Base-by-base conservation (phyloP, 2,888 invertebrate species). In the Eupithecia vulgata region DNA sequence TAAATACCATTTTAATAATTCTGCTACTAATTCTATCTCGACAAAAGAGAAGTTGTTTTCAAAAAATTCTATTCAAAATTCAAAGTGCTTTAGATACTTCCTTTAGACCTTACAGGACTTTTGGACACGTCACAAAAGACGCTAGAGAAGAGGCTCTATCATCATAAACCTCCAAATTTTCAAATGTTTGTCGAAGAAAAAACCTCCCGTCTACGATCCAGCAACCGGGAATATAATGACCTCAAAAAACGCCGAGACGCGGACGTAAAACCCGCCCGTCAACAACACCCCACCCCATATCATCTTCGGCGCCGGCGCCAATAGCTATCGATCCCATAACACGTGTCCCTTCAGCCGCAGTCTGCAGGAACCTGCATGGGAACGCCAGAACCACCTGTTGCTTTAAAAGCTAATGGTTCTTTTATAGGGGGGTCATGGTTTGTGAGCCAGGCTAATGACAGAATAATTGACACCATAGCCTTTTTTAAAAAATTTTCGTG, bases 301-400 rank as follows among this genome's bases (percentile, higher is more conserved):
- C 79, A 80, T 78, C 75, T 80, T 75, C 84, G 86, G 88, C 93
- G 92, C 93, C 90, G 91, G 91, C 92, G 93, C 91, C 91, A 87
- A 82, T 88, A 90, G 90, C 88, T 90, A 90, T 85, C 89, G 89
- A 88, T 86, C 88, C 84, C 78, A 80, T 84, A 90, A 90, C 93
- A 93, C 91, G 93, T 93, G 92, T 91, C 89, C 78, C 77, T 37
- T 6, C 13, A 65, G 37, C 65, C 35, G 12, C 34, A 35, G 62
- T 12, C 81, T 81, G 48, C n/a, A 52, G 82, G 81, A 82, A 88
- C 88, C 84, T 87, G 87, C 85, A 86, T 91, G 91, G 91, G 92
- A 92, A 91, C 78, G 42, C 13, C 42, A 25, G 21, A 70, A 78
- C 79, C 92, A 93, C 92, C 93, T 93, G 93, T 87, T 35, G 7